Conservation (phyloP, 2,113 vertebrate genomes). For the Malurus elegans region DNA sequence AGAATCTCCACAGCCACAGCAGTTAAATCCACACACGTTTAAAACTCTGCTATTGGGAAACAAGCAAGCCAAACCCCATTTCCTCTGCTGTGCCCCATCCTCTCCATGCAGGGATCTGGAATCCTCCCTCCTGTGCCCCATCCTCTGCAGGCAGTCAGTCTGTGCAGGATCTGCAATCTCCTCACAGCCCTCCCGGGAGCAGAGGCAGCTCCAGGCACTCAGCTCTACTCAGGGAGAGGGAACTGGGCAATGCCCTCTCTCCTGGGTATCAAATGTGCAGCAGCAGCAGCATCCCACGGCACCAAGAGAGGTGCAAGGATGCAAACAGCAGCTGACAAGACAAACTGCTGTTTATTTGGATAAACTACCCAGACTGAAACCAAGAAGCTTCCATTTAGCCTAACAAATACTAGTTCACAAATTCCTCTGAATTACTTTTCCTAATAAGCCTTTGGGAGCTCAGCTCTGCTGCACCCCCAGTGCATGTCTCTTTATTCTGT, state of each 20-base stretch:
- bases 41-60: not conserved
- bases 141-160: not conserved
- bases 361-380: not conserved
- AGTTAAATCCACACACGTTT: not conserved
- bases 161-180: not conserved
- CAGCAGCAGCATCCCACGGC: not conserved
- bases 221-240: rapidly evolving
- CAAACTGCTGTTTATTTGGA: not conserved
- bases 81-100: not conserved
- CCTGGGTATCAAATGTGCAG: not conserved
- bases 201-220: not conserved
- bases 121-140: no score
- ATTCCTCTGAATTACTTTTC: not conserved
- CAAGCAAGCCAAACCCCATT: not conserved
- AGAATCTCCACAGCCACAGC: not conserved
- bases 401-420: not conserved
- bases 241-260: not conserved
- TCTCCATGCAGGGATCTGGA: rapidly evolving
- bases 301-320: not conserved
- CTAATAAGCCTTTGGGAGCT: no score
- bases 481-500: not conserved
- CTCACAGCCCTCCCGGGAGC: not conserved
- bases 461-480: not conserved
- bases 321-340: not conserved
- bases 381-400: not conserved